Evolutionary conservation across 2,797 vertebrate species (phyloP).

Genomic region (Pteropus rufus): DNA sequence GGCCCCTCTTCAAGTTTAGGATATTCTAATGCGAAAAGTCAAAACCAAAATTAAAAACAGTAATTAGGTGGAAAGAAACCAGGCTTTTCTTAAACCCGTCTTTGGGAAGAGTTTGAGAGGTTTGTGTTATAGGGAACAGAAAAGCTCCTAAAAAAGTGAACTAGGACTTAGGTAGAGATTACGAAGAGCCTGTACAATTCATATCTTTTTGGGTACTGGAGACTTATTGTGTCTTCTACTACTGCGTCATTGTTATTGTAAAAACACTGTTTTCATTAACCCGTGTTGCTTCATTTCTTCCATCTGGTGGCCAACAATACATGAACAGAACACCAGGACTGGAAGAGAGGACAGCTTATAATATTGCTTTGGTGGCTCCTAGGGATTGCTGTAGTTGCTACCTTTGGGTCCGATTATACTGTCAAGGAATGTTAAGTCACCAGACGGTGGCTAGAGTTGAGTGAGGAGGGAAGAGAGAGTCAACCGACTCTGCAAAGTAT

Average conservation of each 20-base stretch:
- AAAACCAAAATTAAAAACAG: neutral
- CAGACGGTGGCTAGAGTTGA: neutral
- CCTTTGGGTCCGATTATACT: neutral
- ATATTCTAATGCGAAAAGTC: neutral
- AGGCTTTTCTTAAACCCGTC: neutral
- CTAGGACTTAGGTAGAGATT: neutral
- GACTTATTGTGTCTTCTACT: neutral
- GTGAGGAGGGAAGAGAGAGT: neutral
- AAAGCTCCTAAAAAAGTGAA: neutral
- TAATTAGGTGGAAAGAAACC: neutral
- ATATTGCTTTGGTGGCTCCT: neutral
- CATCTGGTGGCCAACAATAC: neutral
- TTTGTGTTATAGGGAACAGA: neutral
- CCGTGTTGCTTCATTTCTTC: neutral
- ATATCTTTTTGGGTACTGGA: neutral
- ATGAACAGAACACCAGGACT: neutral
- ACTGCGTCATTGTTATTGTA: neutral
- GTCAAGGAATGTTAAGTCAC: neutral
- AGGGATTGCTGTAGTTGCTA: neutral
- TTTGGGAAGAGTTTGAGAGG: neutral
- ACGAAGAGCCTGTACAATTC: neutral
- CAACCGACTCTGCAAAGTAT: neutral
- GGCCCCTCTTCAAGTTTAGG: neutral
- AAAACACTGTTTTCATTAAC: neutral
- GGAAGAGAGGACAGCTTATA: neutral